phyloP scores from a whole-genome alignment of 2,113 vertebrate genomes.

The Cyanoramphus novaezelandiae region DNA sequence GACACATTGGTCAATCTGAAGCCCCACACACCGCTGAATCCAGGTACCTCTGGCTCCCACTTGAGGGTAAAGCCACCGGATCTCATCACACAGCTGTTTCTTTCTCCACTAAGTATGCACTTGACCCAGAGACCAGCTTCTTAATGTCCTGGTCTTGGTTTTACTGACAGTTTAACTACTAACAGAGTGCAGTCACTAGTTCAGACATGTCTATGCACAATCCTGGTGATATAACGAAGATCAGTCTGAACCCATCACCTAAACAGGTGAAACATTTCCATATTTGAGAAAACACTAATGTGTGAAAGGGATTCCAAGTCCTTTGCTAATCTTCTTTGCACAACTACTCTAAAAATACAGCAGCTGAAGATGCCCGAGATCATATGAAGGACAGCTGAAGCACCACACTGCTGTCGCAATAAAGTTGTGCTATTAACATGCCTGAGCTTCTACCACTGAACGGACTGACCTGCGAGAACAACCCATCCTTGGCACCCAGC shows the following conservation, averaged over 20 bases:
- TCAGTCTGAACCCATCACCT: not conserved
- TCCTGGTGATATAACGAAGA: not conserved
- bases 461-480: not conserved
- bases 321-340: conserved; percentile 46
- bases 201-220: not conserved
- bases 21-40: not conserved
- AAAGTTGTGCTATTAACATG: not conserved
- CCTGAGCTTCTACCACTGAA: not conserved
- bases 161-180: not conserved
- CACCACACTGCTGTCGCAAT: not conserved
- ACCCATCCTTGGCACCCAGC: not conserved
- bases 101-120: not conserved
- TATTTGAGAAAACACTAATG: not conserved
- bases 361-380: not conserved
- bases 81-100: not conserved
- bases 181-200: not conserved
- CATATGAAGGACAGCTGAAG: conserved; percentile 26
- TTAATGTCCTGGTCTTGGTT: not conserved
- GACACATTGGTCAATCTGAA: not conserved
- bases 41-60: not conserved
- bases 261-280: not conserved
- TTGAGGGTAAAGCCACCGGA: not conserved
- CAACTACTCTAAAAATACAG: conserved; percentile 54
- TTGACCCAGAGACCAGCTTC: not conserved
- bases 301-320: not conserved